Evolutionary conservation across 2,797 vertebrate species (phyloP).

Genomic region (Phaenicophaeus curvirostris): DNA sequence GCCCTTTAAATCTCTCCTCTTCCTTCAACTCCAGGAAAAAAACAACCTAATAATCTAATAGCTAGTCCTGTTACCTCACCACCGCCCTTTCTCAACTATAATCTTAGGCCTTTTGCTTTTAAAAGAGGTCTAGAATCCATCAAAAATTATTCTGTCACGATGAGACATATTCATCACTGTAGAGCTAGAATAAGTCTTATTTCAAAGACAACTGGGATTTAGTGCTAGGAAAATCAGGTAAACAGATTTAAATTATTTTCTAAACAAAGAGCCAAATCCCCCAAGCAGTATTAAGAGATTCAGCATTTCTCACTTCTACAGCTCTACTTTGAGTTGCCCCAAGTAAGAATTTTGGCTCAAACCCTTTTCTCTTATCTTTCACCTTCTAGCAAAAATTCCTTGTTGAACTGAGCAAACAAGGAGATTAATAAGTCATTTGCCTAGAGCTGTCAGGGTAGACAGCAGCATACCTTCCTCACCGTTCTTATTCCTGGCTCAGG

Average conservation of each 20-base stretch:
- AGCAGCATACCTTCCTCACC: not conserved
- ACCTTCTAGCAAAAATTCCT: not conserved
- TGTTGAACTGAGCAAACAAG: not conserved
- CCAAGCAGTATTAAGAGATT: not conserved
- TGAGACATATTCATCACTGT: not conserved
- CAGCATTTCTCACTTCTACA: not conserved
- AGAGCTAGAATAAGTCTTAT: not conserved
- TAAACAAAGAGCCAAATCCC: not conserved
- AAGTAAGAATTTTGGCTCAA: not conserved
- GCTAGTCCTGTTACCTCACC: not conserved
- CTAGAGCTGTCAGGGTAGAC: not conserved
- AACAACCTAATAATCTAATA: not conserved
- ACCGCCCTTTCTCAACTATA: not conserved
- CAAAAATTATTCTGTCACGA: not conserved
- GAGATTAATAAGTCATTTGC: slow-evolving; percentile 26
- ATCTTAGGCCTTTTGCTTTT: not conserved
- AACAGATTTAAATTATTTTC: not conserved
- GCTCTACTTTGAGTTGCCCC: rapidly evolving
- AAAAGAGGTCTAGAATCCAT: not conserved
- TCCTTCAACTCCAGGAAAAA: not conserved
- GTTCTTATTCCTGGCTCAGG: not conserved
- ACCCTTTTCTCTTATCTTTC: not conserved
- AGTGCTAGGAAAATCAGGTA: not conserved
- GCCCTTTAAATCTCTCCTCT: not conserved
- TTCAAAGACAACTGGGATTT: not conserved